phyloP scores from a whole-genome alignment of 2,888 invertebrate species.

The Ophion costatus region DNA sequence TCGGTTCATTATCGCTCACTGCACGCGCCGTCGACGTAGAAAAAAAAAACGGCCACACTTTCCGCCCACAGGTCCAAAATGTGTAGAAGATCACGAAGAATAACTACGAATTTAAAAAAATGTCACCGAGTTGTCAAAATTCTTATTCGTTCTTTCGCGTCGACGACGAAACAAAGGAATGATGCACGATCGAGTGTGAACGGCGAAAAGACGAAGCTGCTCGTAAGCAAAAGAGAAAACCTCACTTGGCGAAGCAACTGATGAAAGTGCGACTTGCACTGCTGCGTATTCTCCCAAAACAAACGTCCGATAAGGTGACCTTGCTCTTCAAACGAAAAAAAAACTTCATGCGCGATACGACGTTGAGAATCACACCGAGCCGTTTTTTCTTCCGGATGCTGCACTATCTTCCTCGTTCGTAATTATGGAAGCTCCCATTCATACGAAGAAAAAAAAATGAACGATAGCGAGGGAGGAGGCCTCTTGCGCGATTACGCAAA shows the following conservation, averaged over 20 bases:
- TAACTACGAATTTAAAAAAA: constrained; percentile 21
- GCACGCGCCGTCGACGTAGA: constrained; percentile 2
- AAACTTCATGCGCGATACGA: not conserved
- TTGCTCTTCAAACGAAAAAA: constrained; percentile 39
- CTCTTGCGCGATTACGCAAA: not conserved
- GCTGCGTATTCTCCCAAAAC: not conserved
- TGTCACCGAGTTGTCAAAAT: constrained; percentile 29
- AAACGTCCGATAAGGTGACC: constrained; percentile 57
- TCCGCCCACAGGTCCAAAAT: not conserved
- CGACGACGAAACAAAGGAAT: constrained; percentile 52
- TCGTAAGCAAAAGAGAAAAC: constrained; percentile 22
- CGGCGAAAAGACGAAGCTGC: constrained; percentile 5
- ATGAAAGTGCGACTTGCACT: constrained; percentile 17
- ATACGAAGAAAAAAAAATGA: not conserved
- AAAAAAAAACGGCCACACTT: not conserved
- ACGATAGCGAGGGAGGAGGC: constrained; percentile 8
- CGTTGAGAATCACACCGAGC: not conserved
- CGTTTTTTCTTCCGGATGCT: constrained; percentile 20
- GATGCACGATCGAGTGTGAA: not conserved
- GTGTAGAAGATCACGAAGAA: not conserved
- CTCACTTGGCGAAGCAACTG: constrained; percentile 22
- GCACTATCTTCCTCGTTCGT: constrained; percentile 4
- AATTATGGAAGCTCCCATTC: not conserved
- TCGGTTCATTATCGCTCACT: not conserved
- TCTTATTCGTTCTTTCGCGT: constrained; percentile 2